phyloP scores from a whole-genome alignment of 1,140 invertebrate species.

The Saccostrea glomerata region DNA sequence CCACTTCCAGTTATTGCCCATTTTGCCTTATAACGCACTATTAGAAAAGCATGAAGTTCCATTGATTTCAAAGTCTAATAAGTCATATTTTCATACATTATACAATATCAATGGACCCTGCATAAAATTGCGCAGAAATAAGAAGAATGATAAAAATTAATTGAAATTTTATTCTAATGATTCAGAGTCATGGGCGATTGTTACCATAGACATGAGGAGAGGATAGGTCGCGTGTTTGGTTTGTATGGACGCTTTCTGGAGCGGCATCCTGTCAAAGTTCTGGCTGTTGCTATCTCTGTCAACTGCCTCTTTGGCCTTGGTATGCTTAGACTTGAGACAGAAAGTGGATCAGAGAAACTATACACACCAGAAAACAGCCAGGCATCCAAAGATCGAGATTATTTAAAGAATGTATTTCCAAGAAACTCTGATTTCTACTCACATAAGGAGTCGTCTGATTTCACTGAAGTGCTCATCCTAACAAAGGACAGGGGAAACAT shows the following conservation, averaged over 20 bases:
- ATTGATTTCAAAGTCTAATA: too few species aligned
- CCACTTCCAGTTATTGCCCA: too few species aligned
- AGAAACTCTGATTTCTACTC: conserved; percentile 25
- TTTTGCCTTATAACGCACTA: too few species aligned
- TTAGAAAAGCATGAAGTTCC: too few species aligned
- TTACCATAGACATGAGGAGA: not conserved
- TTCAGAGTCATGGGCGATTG: not conserved
- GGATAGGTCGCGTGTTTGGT: conserved; percentile 32
- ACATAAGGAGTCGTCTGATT: not conserved
- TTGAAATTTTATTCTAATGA: not conserved
- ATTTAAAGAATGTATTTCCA: conserved; percentile 8
- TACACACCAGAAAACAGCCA: conserved; percentile 47
- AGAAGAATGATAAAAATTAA: not conserved
- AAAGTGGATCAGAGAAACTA: conserved; percentile 39
- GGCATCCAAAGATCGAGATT: conserved; percentile 35
- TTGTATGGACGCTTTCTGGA: conserved; percentile 41
- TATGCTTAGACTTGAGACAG: conserved; percentile 34
- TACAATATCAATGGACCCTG: too few species aligned
- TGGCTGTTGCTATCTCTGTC: conserved; percentile 12
- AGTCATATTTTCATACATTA: too few species aligned
- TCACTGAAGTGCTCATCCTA: conserved; percentile 35
- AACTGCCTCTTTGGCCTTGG: conserved; percentile 49
- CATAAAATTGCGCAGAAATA: too few species aligned
- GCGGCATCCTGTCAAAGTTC: conserved; percentile 39
- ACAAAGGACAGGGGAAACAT: conserved; percentile 42